Evolutionary conservation across 2,797 vertebrate genomes (phyloP), one percentile per base, ranked within the genome.

Genomic region (Arremon aurantiirostris): DNA sequence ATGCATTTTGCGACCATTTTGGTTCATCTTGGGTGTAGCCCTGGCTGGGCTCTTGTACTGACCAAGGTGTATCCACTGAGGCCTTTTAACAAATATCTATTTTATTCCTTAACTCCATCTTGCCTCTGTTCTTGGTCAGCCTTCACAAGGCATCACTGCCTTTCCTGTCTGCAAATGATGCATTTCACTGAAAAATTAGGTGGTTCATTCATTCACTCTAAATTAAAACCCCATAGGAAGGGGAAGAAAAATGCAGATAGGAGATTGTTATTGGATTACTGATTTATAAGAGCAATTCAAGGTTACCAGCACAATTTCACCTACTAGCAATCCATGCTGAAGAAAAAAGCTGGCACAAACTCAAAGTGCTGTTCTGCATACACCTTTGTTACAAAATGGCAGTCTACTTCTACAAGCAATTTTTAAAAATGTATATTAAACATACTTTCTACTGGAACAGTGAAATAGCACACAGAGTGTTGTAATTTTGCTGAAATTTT

Each of bases 401-500:
- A 57, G 42, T 39, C 27, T 85, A 57, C 35, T 86, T 80, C 60
- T 47, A 34, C 4, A 16, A 86, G 15, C 34, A 82, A 57, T 59
- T 57, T 88, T 82, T 27, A 4, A 61, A 82, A 91, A 39, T 4
- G 2, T 60, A 9, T 44, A 73, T 64, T 86, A 68, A 84, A 82
- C 12, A 44, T 14, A 53, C 73, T 94, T 95, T 87, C 53, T 47
- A 77, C 21, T 30, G 21, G 39, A 80, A 89, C 14, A 78, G 64
- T 37, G 49, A 59, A 95, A 87, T 1, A 82, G 56, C 64, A 64
- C 41, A 53, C 13, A 82, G 39, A 53, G 71, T 65, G 61, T 50
- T 63, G 46, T 26, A 90, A 95, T 95, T 96, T 86, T 95, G 70
- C 63, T 79, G 81, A 92, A 95, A 92, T 88, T 83, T 90, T 88